phyloP scores from a whole-genome alignment of 2,113 vertebrate genomes.

The Atractosteus spatula region DNA sequence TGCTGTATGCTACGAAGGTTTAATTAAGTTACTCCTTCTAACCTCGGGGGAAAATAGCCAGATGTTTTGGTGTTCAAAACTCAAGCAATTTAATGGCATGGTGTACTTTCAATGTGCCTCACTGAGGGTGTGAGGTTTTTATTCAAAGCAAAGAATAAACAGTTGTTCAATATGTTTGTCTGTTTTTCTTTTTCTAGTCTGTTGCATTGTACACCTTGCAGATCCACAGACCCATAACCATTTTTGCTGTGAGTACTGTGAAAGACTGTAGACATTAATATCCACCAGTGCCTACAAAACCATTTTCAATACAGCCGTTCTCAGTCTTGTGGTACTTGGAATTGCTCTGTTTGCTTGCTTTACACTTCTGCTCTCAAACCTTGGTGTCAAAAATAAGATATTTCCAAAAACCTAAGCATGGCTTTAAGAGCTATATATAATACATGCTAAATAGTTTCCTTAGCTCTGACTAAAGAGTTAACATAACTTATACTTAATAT shows the following conservation, averaged over 20 bases:
- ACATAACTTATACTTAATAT: too few relatives aligned
- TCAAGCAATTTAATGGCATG: conserved; percentile 49
- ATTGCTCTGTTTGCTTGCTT: too few relatives aligned
- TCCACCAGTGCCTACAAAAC: too few relatives aligned
- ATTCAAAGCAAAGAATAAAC: conserved; percentile 79
- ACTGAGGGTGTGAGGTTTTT: conserved; percentile 65
- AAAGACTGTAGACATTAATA: not conserved
- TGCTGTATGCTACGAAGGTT: conserved; percentile 43
- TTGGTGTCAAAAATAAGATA: too few relatives aligned
- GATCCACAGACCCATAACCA: not conserved
- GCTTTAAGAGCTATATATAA: too few relatives aligned
- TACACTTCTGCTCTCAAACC: too few relatives aligned
- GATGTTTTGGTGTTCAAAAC: conserved; percentile 50
- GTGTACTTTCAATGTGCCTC: conserved; percentile 52
- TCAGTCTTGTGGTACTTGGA: too few relatives aligned
- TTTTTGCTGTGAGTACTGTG: not conserved
- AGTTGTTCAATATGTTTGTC: conserved; percentile 60
- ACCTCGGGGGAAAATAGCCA: conserved; percentile 50
- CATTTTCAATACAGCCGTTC: too few relatives aligned
- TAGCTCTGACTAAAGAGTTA: too few relatives aligned
- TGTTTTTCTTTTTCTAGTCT: not conserved
- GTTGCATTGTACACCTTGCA: not conserved
- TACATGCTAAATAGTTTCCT: too few relatives aligned
- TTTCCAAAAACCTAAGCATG: too few relatives aligned
- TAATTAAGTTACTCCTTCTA: conserved; percentile 53